Evolutionary conservation across 2,113 vertebrate genomes (phyloP), one percentile per base, ranked within the genome.

Genomic region (Pedetes capensis): DNA sequence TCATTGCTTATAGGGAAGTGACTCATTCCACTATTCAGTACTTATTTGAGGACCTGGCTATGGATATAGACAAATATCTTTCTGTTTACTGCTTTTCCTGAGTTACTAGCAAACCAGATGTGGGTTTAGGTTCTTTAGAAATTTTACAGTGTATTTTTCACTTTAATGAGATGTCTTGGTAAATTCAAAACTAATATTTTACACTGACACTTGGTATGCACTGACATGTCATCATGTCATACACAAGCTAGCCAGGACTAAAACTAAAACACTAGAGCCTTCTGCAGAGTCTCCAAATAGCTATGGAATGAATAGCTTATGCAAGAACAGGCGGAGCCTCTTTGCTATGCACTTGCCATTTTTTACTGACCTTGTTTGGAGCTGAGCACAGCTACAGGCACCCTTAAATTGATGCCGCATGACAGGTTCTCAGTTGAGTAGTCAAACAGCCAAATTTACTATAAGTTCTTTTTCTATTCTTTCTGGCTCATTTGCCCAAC

Each of bases 111-210:
- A 96, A 63, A 89, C 83, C 85, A 39, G 1, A 81, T 83, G 71
- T 91, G 94, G 63, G 29, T 69, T 96, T 90, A 69, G 79, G 51
- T 89, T 97, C 63, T 89, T 96, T 81, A 94, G 92, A 97, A 95
- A 96, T 87, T 87, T 97, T 96, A 97, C 72, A 91, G 90, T 90
- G 27, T 93, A 87, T 91, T 97, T 98, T 96, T 96, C 80, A 95
- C 97, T 98, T 98, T 97, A 98, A 97, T 97, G 95, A 96, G 63
- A 66, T 96, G 96, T 88, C 96, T 95, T 82, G 53, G 91, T 96
- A 96, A 95, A 98, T 94, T 97, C 83, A 90, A 94, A 97, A 61
- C 91, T 90, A 92, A 74, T 92, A 89, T 96, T 96, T 96, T 87
- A 92, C 69, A 12, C 17, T 87, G 93, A 85, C 66, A 74, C 51